Evolutionary conservation across 2,888 invertebrate species (phyloP).

Genomic region (Nephrotoma guestfalica): DNA sequence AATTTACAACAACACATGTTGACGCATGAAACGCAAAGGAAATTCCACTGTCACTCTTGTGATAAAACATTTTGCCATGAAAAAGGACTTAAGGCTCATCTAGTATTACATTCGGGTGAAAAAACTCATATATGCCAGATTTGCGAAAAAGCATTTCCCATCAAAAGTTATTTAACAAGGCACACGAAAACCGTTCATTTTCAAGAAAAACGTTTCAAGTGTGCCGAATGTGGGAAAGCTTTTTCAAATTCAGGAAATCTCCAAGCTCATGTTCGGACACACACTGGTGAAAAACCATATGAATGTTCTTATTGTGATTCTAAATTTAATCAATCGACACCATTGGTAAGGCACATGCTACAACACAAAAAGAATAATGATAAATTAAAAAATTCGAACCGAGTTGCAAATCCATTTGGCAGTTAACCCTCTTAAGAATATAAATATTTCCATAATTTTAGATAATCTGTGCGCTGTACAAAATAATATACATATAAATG

Average conservation of each 20-base stretch:
- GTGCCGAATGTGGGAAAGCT: neutral
- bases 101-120: neutral
- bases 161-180: neutral
- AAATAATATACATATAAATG: too few species aligned
- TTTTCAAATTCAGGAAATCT: neutral
- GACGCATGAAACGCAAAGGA: neutral
- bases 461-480: too few species aligned
- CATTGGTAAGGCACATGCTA: neutral
- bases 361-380: neutral
- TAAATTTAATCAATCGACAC: neutral
- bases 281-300: neutral
- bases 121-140: neutral
- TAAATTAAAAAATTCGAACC: neutral
- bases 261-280: neutral
- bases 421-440: neutral
- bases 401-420: neutral
- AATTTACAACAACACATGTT: neutral
- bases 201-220: neutral
- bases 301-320: neutral
- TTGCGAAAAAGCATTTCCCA: neutral
- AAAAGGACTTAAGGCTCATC: neutral
- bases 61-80: neutral
- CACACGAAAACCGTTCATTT: neutral
- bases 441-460: too few species aligned
- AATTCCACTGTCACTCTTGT: neutral